Percentiles rank a stretch among this genome's conserved stretches.
Conservation (phyloP, 2,888 invertebrate species). For the Clanis bilineata region DNA sequence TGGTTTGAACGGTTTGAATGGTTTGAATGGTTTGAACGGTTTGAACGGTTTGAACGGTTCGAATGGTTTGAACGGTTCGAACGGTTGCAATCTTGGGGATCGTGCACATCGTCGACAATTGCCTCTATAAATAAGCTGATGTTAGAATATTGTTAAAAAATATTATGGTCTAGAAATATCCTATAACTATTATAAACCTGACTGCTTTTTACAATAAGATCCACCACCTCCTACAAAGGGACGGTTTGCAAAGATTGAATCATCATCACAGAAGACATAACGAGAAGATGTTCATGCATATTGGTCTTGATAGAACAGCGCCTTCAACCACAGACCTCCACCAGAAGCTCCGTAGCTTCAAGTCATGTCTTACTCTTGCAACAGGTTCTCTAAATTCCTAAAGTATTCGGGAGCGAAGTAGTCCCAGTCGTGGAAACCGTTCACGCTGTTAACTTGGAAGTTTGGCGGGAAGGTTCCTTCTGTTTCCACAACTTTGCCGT, state of each 20-base stretch:
- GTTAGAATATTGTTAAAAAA: background rate
- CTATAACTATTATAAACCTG: background rate
- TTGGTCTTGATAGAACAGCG: constrained; percentile 18
- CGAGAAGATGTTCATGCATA: constrained; percentile 2
- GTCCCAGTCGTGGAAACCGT: constrained; percentile 41
- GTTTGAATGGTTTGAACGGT: constrained; percentile 12
- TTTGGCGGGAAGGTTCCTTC: constrained; percentile 32
- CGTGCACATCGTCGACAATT: background rate
- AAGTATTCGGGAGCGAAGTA: constrained; percentile 66
- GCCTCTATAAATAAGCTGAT: background rate
- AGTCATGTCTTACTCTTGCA: constrained; percentile 65
- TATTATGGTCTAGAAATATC: background rate
- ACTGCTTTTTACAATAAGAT: background rate
- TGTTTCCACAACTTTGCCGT: constrained; percentile 44
- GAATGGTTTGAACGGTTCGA: constrained; percentile 6
- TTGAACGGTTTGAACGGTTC: constrained; percentile 20
- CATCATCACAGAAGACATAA: too few species aligned
- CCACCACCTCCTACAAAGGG: constrained; percentile 19
- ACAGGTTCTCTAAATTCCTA: constrained; percentile 56
- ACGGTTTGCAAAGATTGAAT: too few species aligned
- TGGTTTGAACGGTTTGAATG: constrained; percentile 1
- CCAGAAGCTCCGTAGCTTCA: constrained; percentile 53
- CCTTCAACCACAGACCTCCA: constrained; percentile 44
- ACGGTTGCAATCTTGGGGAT: background rate
- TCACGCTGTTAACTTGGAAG: constrained; percentile 28